Conservation (phyloP, 2,888 invertebrate species). For the Cerceris ruficornis region DNA sequence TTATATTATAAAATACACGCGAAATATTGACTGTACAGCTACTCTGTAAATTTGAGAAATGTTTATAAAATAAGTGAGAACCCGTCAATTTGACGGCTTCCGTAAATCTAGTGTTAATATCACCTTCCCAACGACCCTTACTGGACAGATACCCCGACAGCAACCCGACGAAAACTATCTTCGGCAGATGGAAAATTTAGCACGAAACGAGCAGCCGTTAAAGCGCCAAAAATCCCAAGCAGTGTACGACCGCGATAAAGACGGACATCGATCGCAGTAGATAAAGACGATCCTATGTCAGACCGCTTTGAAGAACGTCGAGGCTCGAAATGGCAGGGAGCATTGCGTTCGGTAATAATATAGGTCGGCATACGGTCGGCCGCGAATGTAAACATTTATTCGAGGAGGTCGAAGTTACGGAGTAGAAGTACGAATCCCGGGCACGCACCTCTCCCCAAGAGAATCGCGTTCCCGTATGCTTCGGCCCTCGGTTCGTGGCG, state of each 20-base stretch:
- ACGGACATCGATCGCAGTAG: constrained; percentile 7
- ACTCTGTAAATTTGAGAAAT: too few species aligned
- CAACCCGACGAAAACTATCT: too few species aligned
- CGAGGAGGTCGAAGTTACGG: constrained; percentile 34
- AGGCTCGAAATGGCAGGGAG: constrained; percentile 9
- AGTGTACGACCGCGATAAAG: neutral
- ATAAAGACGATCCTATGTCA: constrained; percentile 35
- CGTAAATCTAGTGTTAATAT: too few species aligned
- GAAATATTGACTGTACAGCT: too few species aligned
- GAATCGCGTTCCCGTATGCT: constrained; percentile 9
- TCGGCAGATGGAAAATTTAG: too few species aligned
- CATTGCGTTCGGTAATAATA: constrained; percentile 40
- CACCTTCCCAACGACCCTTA: too few species aligned
- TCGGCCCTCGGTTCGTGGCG: constrained; percentile 32
- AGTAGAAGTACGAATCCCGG: constrained; percentile 46
- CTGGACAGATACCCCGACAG: too few species aligned
- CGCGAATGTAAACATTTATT: constrained; percentile 51
- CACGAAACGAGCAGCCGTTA: neutral
- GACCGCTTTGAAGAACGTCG: constrained; percentile 11
- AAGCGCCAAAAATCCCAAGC: neutral
- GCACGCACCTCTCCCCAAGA: constrained; percentile 31
- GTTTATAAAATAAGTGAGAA: too few species aligned
- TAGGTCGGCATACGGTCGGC: constrained; percentile 21
- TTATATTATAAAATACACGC: too few species aligned
- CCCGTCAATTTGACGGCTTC: too few species aligned